Evolutionary conservation across 2,888 invertebrate genomes (phyloP).

Genomic region (Hipparchia semele): DNA sequence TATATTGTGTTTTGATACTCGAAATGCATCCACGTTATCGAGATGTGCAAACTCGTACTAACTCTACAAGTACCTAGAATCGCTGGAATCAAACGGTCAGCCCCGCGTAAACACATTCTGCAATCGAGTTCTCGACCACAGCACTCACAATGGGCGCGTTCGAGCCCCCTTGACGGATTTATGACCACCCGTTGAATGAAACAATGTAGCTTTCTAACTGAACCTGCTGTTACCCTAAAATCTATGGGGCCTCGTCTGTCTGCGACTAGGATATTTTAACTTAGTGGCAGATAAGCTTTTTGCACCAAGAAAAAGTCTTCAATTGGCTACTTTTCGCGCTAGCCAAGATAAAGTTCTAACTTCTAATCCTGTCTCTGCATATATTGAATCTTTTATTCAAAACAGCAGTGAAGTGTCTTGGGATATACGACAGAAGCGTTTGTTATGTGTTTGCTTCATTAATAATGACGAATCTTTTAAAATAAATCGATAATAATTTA

Average conservation of each 20-base stretch:
- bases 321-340: background rate
- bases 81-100: constrained; percentile 23
- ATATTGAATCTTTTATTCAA: too few species aligned
- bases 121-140: constrained; percentile 25
- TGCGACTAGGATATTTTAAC: too few species aligned
- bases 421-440: too few species aligned
- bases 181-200: constrained; percentile 44
- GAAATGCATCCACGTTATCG: too few species aligned
- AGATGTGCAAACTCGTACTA: background rate
- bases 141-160: constrained; percentile 34
- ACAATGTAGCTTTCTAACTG: constrained; percentile 43
- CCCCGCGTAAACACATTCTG: constrained; percentile 24
- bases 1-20: too few species aligned
- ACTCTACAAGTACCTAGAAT: background rate
- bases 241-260: constrained; percentile 22
- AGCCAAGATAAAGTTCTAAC: background rate
- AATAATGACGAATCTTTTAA: too few species aligned
- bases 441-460: too few species aligned
- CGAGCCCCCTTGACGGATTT: constrained; percentile 39
- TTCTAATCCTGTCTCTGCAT: too few species aligned
- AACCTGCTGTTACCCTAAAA: constrained; percentile 34
- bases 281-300: background rate
- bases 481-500: too few species aligned
- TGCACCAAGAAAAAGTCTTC: background rate
- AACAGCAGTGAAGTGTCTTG: too few species aligned